A percentile compares a stretch with the other conserved stretches of the same genome.
These are phyloP conservation scores for Muntiacus reevesi DNA, from an alignment of 2,113 vertebrate species.

Conservation along the genomic window DNA sequence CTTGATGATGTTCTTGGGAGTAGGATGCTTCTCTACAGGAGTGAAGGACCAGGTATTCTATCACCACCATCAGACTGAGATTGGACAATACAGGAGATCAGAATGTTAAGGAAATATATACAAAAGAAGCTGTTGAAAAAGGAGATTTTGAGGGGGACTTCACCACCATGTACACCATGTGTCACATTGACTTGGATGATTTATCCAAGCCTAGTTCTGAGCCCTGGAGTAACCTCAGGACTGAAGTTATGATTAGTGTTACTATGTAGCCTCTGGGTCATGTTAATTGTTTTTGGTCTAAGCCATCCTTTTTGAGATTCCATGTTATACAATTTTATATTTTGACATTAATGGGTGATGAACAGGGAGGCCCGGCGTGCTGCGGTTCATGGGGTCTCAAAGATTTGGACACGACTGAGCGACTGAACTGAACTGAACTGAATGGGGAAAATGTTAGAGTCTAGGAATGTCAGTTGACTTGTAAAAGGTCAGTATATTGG, in stretches of 20 bases:
- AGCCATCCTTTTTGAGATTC: not conserved
- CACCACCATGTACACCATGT: not conserved
- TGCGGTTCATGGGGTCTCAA: too few species aligned
- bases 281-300: not conserved
- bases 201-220: not conserved
- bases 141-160: not conserved
- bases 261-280: not conserved
- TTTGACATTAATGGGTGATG: not conserved
- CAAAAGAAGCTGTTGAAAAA: not conserved
- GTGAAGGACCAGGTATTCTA: not conserved
- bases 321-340: not conserved
- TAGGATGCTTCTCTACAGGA: not conserved
- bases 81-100: not conserved
- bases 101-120: not conserved
- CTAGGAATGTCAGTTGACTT: not conserved
- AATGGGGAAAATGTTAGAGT: not conserved
- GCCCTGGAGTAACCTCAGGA: not conserved
- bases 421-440: too few species aligned
- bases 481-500: not conserved
- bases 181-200: not conserved
- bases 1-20: not conserved
- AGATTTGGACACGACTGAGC: too few species aligned
- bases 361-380: too few species aligned
- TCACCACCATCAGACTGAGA: not conserved
- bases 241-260: not conserved